phyloP scores from a whole-genome alignment of 2,888 invertebrate species.

The Pristionchus mayeri region DNA sequence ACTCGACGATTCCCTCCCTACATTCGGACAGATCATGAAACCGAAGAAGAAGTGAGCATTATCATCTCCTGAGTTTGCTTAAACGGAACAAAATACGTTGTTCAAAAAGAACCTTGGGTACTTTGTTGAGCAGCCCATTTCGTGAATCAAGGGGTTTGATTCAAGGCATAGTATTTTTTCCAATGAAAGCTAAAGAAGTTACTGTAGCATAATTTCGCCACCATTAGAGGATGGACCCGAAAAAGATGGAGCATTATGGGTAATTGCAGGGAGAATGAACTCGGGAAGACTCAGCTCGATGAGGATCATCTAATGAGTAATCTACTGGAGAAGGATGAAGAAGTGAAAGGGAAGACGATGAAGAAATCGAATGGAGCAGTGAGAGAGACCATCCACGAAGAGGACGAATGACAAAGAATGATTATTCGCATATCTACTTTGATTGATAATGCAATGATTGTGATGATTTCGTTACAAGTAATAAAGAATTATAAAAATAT shows the following conservation, averaged over 20 bases:
- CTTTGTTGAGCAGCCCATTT: too few species aligned
- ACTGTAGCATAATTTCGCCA: too few species aligned
- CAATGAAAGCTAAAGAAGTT: neutral
- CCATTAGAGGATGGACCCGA: too few species aligned
- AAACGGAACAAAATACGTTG: too few species aligned
- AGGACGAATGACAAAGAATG: neutral
- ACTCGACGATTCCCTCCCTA: slow-evolving; percentile 63
- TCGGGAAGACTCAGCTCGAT: neutral
- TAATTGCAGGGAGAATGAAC: neutral
- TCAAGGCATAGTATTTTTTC: neutral
- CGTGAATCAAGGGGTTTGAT: neutral
- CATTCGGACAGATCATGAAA: slow-evolving; percentile 51
- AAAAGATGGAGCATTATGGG: too few species aligned
- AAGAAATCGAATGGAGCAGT: neutral
- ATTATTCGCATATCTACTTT: too few species aligned
- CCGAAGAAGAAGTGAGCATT: slow-evolving; percentile 47
- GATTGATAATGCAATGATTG: too few species aligned
- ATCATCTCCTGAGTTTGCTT: neutral
- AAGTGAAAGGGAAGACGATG: neutral
- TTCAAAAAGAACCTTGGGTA: too few species aligned
- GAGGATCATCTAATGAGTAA: neutral
- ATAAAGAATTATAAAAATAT: too few species aligned
- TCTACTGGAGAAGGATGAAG: neutral
- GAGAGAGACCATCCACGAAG: neutral
- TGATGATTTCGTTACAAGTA: too few species aligned